These are phyloP conservation scores for Chaenodraco wilsoni DNA, from an alignment of 2,797 vertebrate species.

Conservation along the genomic window DNA sequence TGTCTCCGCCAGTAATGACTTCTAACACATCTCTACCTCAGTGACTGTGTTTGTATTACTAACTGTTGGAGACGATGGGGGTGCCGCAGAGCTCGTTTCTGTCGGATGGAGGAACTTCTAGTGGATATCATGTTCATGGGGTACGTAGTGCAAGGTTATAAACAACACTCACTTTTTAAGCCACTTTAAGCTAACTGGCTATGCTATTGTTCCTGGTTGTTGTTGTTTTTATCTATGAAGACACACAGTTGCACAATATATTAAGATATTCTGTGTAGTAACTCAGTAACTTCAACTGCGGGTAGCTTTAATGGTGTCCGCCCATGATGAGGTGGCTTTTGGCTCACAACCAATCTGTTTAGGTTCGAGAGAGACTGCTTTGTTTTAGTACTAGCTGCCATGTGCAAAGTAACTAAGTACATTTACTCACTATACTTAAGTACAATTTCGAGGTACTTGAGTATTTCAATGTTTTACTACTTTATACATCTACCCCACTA, in stretches of 20 bases:
- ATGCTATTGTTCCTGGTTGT: too few species aligned
- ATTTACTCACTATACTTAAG: too few species aligned
- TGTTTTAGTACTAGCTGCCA: background rate
- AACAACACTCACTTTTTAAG: background rate
- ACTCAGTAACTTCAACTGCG: background rate
- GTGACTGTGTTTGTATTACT: slow-evolving; percentile 24
- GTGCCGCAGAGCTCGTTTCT: slow-evolving; percentile 86
- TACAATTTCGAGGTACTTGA: too few species aligned
- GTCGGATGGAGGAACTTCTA: slow-evolving; percentile 83
- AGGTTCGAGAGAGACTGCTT: fast-evolving
- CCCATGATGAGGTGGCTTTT: slow-evolving; percentile 76
- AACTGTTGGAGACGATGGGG: slow-evolving; percentile 80
- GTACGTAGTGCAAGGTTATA: slow-evolving; percentile 77
- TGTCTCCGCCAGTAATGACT: slow-evolving; percentile 41
- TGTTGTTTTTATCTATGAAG: background rate
- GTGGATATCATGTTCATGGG: slow-evolving; percentile 93
- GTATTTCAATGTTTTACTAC: too few species aligned
- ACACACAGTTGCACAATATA: background rate
- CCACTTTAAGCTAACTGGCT: background rate
- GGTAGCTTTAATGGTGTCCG: slow-evolving; percentile 27
- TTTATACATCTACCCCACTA: too few species aligned
- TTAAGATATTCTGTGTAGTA: background rate
- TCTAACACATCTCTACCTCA: slow-evolving; percentile 35
- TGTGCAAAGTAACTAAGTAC: background rate
- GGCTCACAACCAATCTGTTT: slow-evolving; percentile 26